phyloP scores from a whole-genome alignment of 2,797 vertebrate genomes.

The Cyclura pinguis region DNA sequence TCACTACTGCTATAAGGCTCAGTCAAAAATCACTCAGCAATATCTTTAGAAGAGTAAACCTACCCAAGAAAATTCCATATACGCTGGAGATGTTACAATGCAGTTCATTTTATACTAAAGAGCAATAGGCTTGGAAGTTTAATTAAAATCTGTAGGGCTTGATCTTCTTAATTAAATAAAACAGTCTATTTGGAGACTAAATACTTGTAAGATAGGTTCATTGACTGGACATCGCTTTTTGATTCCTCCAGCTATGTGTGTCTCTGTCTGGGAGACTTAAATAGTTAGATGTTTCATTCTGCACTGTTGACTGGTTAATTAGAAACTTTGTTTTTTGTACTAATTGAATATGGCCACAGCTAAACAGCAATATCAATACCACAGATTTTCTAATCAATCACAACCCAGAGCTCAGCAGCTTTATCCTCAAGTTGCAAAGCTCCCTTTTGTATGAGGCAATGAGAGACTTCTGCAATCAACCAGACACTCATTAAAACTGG shows the following conservation, averaged over 20 bases:
- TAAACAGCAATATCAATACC: conserved; percentile 29
- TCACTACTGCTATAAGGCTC: background rate
- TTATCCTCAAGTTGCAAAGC: conserved; percentile 25
- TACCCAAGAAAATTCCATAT: too few relatives aligned
- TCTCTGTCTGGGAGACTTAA: conserved; percentile 49
- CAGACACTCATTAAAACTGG: background rate
- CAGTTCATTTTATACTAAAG: background rate
- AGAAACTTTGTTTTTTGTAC: background rate
- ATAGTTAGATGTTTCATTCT: background rate
- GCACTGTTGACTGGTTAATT: background rate
- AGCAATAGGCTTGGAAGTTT: conserved; percentile 6
- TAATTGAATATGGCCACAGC: conserved; percentile 10
- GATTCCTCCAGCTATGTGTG: background rate
- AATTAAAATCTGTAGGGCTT: conserved; percentile 16
- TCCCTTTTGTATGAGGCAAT: background rate
- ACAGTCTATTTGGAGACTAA: background rate
- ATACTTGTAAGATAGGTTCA: background rate
- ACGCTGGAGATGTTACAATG: conserved; percentile 19
- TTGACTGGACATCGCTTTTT: background rate
- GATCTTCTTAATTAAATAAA: conserved; percentile 28
- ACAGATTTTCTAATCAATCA: conserved; percentile 47
- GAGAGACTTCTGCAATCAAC: background rate
- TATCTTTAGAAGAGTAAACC: background rate
- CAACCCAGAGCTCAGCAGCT: background rate
- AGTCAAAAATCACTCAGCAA: background rate